Base-by-base conservation (phyloP, 2,797 vertebrate species). In the Catamblyrhynchus diadema region DNA sequence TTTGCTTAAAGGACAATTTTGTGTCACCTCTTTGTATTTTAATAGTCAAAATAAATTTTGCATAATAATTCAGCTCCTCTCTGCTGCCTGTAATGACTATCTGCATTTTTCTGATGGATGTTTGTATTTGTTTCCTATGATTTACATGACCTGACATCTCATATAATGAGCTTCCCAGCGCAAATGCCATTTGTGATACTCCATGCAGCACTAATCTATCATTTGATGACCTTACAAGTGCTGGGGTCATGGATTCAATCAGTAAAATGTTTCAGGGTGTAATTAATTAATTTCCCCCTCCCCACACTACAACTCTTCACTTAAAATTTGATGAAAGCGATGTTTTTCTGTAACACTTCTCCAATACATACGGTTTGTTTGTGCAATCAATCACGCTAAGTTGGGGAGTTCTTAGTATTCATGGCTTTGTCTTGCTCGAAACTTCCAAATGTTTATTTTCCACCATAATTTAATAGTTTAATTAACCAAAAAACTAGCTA, bases 141-240 rank as follows among this genome's bases (percentile, higher is more conserved):
- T 98, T 98, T 98, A 98, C 97, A 94, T 97, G 90, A 45, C 95
- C 97, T 97, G 97, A 97, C 95, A 97, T 96, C 97, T 97, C 95
- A 79, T 94, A 93, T 98, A 98, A 98, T 97, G 97, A 98, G 97
- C 97, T 98, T 95, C 80, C 93, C 72, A 67, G 93, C 5, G 30
- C 95, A 95, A 97, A 95, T 93, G 86, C 96, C 97, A 96, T 96
- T 96, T 89, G 94, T 96, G 93, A 83, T 94, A 96, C 82, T 93
- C 90, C 9, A 19, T 95, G 90, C 89, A 88, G 81, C 42, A 67
- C 90, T 94, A 96, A 95, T 98, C 96, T 97, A 97, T 98, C 97
- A 97, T 94, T 86, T 91, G 84, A 91, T 92, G 97, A 96, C 89
- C 87, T 97, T 97, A 97, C 96, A 95, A 98, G 93, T 94, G 74